Evolutionary conservation across 2,113 vertebrate genomes (phyloP).

Genomic region (Narcine bancroftii): DNA sequence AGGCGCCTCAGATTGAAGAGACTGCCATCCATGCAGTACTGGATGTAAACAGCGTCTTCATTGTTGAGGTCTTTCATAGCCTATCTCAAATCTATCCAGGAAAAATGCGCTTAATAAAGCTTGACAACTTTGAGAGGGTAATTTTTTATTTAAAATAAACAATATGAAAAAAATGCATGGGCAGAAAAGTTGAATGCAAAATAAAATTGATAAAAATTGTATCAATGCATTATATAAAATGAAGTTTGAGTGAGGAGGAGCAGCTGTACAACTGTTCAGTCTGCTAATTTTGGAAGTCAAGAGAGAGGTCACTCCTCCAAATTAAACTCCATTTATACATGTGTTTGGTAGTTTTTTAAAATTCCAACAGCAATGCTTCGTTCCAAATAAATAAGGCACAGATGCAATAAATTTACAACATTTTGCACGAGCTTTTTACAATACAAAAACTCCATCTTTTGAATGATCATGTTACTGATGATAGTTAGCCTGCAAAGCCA

Average conservation of each 20-base stretch:
- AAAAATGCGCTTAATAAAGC: neutral
- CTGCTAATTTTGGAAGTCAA: neutral
- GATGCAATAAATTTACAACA: neutral
- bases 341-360: neutral
- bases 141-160: neutral
- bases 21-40: too few relatives aligned
- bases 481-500: neutral
- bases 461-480: neutral
- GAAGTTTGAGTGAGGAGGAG: neutral
- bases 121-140: neutral
- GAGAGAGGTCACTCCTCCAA: neutral
- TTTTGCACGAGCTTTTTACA: neutral
- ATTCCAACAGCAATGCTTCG: neutral
- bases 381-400: neutral
- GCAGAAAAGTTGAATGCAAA: neutral
- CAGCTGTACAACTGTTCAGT: neutral
- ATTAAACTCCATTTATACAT: neutral
- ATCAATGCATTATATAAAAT: neutral
- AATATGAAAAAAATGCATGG: neutral
- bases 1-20: too few relatives aligned
- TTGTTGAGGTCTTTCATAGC: too few relatives aligned
- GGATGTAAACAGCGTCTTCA: too few relatives aligned
- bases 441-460: neutral
- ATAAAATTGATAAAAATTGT: neutral
- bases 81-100: neutral